phyloP scores from a whole-genome alignment of 2,113 vertebrate species.

The Myiopsitta monachus region DNA sequence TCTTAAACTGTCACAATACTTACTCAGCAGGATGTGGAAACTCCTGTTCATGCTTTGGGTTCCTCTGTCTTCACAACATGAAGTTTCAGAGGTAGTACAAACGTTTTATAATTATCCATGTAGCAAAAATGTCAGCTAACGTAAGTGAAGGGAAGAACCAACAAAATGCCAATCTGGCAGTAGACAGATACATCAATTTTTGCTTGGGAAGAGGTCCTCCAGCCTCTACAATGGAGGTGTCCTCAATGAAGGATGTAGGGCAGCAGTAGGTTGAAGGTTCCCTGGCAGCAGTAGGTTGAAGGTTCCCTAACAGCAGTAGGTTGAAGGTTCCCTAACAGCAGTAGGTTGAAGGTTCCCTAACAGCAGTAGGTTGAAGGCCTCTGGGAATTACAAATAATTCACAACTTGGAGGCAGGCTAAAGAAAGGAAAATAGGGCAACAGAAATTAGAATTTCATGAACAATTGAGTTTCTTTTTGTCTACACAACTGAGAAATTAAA shows the following conservation, averaged over 20 bases:
- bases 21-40: slow-evolving; percentile 65
- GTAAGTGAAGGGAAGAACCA: not conserved
- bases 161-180: fast-evolving
- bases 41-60: not conserved
- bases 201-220: not conserved
- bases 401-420: not conserved
- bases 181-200: not conserved
- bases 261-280: fast-evolving
- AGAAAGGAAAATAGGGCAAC: not conserved
- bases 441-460: not conserved
- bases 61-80: not conserved
- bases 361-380: fast-evolving
- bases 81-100: slow-evolving; percentile 1
- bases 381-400: not conserved
- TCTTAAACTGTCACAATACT: not conserved
- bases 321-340: no score
- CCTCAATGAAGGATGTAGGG: not conserved
- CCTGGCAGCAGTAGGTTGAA: fast-evolving
- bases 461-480: not conserved
- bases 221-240: not conserved
- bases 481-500: not conserved
- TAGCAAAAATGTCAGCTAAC: not conserved
- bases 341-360: not conserved
- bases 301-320: no score
- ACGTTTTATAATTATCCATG: not conserved